phyloP scores from a whole-genome alignment of 2,113 vertebrate species.

The Himantopus leucocephalus region DNA sequence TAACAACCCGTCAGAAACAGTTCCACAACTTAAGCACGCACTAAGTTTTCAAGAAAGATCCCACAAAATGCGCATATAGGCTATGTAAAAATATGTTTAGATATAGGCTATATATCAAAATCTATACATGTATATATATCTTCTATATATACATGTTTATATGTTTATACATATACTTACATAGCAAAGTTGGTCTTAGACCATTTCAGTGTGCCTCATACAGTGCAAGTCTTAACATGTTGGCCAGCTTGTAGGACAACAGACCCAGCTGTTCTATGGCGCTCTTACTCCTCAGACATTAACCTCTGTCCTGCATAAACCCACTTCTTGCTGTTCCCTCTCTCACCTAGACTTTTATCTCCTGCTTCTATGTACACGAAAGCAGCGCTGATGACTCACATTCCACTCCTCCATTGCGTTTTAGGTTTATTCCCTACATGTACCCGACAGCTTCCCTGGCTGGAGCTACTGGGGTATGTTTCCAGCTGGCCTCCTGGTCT shows the following conservation, averaged over 20 bases:
- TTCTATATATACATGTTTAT: background rate
- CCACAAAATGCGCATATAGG: background rate
- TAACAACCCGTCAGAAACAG: background rate
- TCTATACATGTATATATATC: background rate
- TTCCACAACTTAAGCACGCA: background rate
- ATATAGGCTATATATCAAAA: background rate
- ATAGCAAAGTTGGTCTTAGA: background rate
- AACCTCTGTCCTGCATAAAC: background rate
- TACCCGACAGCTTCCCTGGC: background rate
- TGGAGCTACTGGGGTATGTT: background rate
- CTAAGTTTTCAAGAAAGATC: background rate
- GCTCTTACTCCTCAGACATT: background rate
- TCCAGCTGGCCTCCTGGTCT: background rate
- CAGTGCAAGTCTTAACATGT: background rate
- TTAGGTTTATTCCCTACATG: background rate
- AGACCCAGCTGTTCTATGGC: background rate
- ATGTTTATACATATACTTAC: background rate
- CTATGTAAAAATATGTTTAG: background rate
- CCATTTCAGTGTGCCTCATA: background rate
- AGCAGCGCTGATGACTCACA: background rate
- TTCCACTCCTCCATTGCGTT: background rate
- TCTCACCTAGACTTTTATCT: background rate
- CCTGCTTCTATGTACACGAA: background rate
- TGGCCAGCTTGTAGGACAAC: background rate
- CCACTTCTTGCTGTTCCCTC: background rate